These are phyloP conservation scores for Tetragnatha versicolor DNA, from an alignment of 1,140 invertebrate genomes.

Conservation along the genomic window DNA sequence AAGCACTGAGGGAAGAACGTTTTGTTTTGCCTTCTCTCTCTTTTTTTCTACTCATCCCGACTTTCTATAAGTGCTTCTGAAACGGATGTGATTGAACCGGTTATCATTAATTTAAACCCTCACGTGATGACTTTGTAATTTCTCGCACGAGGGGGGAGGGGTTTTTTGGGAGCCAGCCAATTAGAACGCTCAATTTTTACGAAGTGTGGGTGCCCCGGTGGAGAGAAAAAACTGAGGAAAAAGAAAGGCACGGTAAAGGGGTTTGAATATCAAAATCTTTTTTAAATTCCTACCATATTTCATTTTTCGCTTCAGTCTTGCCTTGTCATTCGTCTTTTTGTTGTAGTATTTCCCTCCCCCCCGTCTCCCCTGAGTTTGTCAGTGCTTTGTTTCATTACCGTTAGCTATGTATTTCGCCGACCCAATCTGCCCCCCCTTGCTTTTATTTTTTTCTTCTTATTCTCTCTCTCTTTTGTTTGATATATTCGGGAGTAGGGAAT, in stretches of 20 bases:
- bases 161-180: conserved; percentile 46
- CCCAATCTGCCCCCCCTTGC: background rate
- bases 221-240: no score
- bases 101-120: conserved; percentile 54
- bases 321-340: conserved; percentile 46
- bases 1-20: conserved; percentile 3
- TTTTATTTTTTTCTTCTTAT: background rate
- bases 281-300: conserved; percentile 49
- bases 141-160: background rate
- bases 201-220: conserved; percentile 12
- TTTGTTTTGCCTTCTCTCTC: conserved; percentile 20
- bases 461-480: conserved; percentile 37
- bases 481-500: conserved; percentile 30
- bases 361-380: conserved; percentile 31
- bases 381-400: conserved; percentile 53
- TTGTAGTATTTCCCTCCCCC: conserved; percentile 8
- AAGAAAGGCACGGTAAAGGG: background rate
- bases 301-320: conserved; percentile 45
- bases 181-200: conserved; percentile 52
- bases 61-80: conserved; percentile 23
- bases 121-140: conserved; percentile 54
- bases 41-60: conserved; percentile 14
- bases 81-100: conserved; percentile 47
- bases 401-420: conserved; percentile 49
- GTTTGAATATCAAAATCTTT: conserved; percentile 53